These are phyloP conservation scores for Xyrauchen texanus DNA, from an alignment of 2,113 vertebrate genomes.

Conservation along the genomic window DNA sequence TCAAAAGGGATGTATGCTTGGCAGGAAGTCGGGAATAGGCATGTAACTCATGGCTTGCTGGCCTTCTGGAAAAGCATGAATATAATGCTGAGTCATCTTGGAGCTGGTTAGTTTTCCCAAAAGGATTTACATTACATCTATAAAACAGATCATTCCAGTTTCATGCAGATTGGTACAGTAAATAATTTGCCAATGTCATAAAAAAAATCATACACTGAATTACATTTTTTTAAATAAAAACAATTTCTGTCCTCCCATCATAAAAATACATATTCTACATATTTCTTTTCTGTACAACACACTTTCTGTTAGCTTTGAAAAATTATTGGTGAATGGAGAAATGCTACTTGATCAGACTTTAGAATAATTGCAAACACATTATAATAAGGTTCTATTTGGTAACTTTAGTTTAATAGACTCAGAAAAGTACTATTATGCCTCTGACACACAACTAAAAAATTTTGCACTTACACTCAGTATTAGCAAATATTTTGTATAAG, in stretches of 20 bases:
- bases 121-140: not conserved
- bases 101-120: constrained; percentile 12
- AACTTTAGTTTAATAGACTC: too few species aligned
- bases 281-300: too few species aligned
- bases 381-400: too few species aligned
- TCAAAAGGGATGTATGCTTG: constrained; percentile 41
- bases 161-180: constrained; percentile 6
- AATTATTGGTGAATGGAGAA: too few species aligned
- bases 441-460: not conserved
- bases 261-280: too few species aligned
- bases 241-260: too few species aligned
- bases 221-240: too few species aligned
- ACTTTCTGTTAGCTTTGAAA: too few species aligned
- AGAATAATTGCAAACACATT: too few species aligned
- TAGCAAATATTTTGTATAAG: not conserved
- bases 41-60: constrained; percentile 44
- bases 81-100: constrained; percentile 55
- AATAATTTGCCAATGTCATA: not conserved
- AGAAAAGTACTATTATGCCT: too few species aligned
- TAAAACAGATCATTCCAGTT: not conserved
- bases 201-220: too few species aligned
- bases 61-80: constrained; percentile 63
- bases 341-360: too few species aligned
- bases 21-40: constrained; percentile 27
- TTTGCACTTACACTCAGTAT: not conserved